Conservation (phyloP, 2,797 vertebrate genomes). For the Todus mexicanus region DNA sequence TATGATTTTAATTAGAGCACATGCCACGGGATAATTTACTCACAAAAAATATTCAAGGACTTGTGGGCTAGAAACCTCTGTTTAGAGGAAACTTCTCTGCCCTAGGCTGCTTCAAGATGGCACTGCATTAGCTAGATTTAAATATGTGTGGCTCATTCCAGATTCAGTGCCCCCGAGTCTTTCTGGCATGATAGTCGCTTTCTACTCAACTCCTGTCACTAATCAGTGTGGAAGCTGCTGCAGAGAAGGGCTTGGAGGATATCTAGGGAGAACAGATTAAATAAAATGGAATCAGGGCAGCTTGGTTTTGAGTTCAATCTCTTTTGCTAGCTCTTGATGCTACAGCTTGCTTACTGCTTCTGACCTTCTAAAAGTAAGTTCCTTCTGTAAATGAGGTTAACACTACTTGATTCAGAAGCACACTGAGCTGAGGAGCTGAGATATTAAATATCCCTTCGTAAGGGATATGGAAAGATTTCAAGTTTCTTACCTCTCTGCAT, state of each 20-base stretch:
- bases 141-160: neutral
- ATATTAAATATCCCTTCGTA: neutral
- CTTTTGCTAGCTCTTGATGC: neutral
- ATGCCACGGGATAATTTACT: conserved; percentile 15
- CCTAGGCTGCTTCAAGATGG: conserved; percentile 29
- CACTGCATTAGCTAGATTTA: neutral
- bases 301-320: neutral
- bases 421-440: neutral
- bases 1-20: conserved; percentile 44
- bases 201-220: neutral
- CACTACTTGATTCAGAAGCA: neutral
- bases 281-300: neutral
- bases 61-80: conserved; percentile 11
- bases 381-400: neutral
- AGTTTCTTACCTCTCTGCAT: neutral
- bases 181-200: neutral
- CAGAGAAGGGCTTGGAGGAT: neutral
- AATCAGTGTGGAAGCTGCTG: neutral
- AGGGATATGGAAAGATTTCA: neutral
- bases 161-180: neutral
- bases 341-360: neutral
- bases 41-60: conserved; percentile 3
- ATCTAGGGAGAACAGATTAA: neutral
- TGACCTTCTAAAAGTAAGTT: conserved; percentile 6
- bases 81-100: conserved; percentile 23